These are phyloP conservation scores for Fundulus diaphanus DNA, from an alignment of 2,797 vertebrate genomes.

Conservation along the genomic window DNA sequence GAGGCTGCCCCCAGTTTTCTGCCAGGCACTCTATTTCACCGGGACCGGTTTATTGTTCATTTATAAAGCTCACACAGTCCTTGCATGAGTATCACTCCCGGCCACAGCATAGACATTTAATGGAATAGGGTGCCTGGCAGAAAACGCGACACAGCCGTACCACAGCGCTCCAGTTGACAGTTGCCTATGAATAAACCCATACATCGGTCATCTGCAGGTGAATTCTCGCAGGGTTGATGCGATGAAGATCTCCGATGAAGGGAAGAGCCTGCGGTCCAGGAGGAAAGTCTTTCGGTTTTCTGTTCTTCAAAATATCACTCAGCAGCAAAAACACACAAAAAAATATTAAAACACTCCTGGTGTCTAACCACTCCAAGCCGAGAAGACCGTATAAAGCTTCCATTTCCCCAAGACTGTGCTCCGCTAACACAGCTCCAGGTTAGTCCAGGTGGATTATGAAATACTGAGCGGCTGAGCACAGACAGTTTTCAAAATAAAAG, in stretches of 20 bases:
- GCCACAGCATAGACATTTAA: no score
- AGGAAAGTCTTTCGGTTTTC: slow-evolving; percentile 75
- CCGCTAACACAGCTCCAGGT: not conserved
- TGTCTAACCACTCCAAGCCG: slow-evolving; percentile 60
- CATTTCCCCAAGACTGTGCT: slow-evolving; percentile 12
- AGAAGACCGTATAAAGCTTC: slow-evolving; percentile 6
- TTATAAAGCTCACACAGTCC: no score
- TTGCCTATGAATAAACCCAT: not conserved
- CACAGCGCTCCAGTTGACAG: no score
- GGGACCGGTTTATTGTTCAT: no score
- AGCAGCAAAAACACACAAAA: slow-evolving; percentile 63
- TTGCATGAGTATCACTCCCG: no score
- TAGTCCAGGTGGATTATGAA: not conserved
- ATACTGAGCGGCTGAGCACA: not conserved
- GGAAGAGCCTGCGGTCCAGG: slow-evolving; percentile 78
- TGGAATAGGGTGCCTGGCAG: no score
- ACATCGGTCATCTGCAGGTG: slow-evolving; percentile 61
- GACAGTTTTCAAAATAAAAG: not conserved
- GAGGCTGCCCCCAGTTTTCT: no score
- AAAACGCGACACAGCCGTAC: no score
- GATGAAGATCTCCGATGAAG: slow-evolving; percentile 70
- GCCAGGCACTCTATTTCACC: no score
- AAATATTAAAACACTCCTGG: slow-evolving; percentile 54
- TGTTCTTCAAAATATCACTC: slow-evolving; percentile 66
- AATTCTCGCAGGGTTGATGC: slow-evolving; percentile 20